Percentiles rank a stretch among this genome's conserved stretches.
These are phyloP conservation scores for Nineta flava DNA, from an alignment of 2,888 invertebrate genomes.

Conservation along the genomic window DNA sequence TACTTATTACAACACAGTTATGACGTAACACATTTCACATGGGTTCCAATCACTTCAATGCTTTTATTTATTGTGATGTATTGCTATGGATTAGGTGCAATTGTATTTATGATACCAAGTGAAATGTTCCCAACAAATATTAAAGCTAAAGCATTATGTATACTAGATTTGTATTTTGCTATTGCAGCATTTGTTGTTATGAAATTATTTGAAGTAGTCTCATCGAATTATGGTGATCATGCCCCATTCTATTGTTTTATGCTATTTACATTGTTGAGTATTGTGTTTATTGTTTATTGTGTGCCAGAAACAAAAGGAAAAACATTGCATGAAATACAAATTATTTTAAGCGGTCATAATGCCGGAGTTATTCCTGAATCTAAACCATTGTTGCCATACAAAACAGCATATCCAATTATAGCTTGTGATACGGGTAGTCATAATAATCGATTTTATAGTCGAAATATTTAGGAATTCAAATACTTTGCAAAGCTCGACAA, in stretches of 20 bases:
- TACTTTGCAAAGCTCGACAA: no score
- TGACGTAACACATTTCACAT: slow-evolving; percentile 20
- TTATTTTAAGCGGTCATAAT: slow-evolving; percentile 20
- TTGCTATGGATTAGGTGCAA: slow-evolving; percentile 23
- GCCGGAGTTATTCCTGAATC: no score
- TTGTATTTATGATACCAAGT: slow-evolving; percentile 27
- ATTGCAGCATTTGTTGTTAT: slow-evolving; percentile 26
- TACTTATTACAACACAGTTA: slow-evolving; percentile 17
- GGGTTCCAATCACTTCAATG: slow-evolving; percentile 7
- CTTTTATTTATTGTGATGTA: slow-evolving; percentile 5
- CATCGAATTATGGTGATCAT: slow-evolving; percentile 23
- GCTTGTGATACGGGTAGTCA: no score
- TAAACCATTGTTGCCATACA: no score
- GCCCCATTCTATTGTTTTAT: slow-evolving; percentile 25
- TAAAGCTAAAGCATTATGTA: slow-evolving; percentile 26
- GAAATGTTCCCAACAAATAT: slow-evolving; percentile 28
- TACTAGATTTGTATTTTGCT: slow-evolving; percentile 24
- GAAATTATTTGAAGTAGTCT: slow-evolving; percentile 26
- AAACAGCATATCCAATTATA: no score
- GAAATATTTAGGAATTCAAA: no score
- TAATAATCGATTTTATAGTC: no score
- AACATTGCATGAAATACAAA: slow-evolving; percentile 26
- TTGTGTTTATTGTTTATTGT: slow-evolving; percentile 21
- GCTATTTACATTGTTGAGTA: slow-evolving; percentile 21
- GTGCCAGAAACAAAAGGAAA: slow-evolving; percentile 30